Percentiles rank a stretch among this genome's conserved stretches.
phyloP scores from a whole-genome alignment of 2,113 vertebrate genomes.

The Campylomormyrus tamandua region DNA sequence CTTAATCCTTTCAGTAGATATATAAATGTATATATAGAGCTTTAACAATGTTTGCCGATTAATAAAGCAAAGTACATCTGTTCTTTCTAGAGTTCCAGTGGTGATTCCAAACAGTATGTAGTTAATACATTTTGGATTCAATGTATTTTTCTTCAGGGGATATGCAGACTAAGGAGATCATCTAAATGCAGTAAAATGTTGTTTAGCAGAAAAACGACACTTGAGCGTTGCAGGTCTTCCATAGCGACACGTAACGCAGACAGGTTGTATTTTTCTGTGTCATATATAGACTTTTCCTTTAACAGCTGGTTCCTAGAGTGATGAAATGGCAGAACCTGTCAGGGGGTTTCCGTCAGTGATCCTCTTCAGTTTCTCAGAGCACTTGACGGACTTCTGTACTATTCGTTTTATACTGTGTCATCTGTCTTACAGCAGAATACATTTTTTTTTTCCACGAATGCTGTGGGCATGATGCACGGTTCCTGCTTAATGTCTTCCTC shows the following conservation, averaged over 20 bases:
- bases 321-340: background rate
- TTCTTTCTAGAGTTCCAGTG: background rate
- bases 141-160: background rate
- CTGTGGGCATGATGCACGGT: background rate
- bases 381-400: background rate
- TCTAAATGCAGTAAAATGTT: background rate
- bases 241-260: background rate
- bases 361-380: background rate
- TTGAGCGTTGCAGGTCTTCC: background rate
- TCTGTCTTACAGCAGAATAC: background rate
- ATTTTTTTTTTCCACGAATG: background rate
- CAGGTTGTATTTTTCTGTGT: background rate
- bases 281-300: background rate
- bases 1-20: background rate
- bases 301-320: background rate
- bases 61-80: background rate
- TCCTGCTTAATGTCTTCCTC: background rate
- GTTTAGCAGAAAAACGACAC: background rate
- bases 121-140: background rate
- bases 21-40: background rate
- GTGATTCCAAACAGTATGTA: background rate
- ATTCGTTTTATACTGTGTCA: background rate
- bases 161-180: background rate
- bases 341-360: background rate
- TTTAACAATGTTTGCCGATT: background rate